Evolutionary conservation across 2,113 vertebrate species (phyloP).

Genomic region (Capreolus pygargus): DNA sequence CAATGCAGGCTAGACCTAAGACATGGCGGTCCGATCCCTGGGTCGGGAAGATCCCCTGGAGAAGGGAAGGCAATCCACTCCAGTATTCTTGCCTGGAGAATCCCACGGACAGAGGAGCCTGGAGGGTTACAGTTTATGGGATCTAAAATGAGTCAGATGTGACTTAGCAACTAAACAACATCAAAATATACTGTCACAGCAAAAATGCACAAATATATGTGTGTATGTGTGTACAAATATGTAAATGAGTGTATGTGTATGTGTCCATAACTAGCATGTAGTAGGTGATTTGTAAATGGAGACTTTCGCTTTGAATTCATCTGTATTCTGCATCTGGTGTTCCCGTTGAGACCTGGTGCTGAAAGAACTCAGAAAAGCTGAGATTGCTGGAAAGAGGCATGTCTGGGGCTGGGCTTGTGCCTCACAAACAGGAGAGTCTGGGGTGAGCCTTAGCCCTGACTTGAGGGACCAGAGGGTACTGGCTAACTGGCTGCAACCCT

Average conservation of each 20-base stretch:
- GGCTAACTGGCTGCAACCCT: not conserved
- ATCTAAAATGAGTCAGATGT: not conserved
- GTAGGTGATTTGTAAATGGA: not conserved
- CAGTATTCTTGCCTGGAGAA: not conserved
- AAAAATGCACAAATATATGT: not conserved
- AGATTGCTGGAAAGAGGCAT: not conserved
- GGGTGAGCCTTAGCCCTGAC: no score
- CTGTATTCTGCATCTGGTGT: not conserved
- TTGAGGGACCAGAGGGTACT: not conserved
- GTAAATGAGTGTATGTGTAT: no score
- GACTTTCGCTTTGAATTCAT: not conserved
- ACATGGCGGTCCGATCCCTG: not conserved
- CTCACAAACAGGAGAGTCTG: not conserved
- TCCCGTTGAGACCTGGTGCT: not conserved
- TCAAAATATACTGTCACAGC: not conserved
- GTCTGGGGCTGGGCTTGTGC: no score
- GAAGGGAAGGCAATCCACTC: not conserved
- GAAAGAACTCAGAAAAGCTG: not conserved
- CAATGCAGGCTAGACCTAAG: not conserved
- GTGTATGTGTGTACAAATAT: not conserved
- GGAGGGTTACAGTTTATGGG: not conserved
- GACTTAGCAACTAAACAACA: not conserved
- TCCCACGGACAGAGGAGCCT: not conserved
- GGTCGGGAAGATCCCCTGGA: not conserved
- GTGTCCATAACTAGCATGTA: accelerated